A percentile compares a stretch with the other conserved stretches of the same genome.
phyloP scores from a whole-genome alignment of 2,113 vertebrate genomes.

The Sinosuthora webbiana region DNA sequence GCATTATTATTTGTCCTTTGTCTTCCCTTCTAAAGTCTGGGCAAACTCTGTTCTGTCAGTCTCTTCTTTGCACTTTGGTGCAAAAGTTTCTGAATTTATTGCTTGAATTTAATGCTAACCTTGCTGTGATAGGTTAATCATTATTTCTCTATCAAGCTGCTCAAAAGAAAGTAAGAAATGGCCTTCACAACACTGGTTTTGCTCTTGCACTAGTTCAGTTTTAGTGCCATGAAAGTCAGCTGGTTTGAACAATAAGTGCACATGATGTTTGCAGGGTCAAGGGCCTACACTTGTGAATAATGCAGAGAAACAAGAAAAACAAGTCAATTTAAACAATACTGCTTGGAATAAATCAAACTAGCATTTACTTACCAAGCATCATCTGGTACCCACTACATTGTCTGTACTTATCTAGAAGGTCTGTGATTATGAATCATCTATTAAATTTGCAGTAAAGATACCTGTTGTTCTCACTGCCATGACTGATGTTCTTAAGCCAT shows the following conservation, averaged over 20 bases:
- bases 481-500: background rate
- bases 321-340: background rate
- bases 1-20: background rate
- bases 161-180: background rate
- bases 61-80: background rate
- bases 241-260: background rate
- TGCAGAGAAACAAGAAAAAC: background rate
- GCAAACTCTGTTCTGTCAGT: background rate
- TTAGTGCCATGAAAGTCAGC: background rate
- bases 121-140: background rate
- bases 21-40: background rate
- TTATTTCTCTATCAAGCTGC: background rate
- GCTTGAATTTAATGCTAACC: background rate
- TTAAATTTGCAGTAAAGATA: background rate
- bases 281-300: background rate
- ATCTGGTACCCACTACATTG: background rate
- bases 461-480: background rate
- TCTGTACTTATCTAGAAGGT: background rate
- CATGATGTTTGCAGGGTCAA: background rate
- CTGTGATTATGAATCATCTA: background rate
- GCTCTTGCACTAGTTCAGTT: background rate
- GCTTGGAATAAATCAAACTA: background rate
- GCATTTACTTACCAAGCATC: background rate
- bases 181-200: background rate
- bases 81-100: background rate